Conservation (phyloP, 2,113 vertebrate species). For the Phodopus roborovskii region DNA sequence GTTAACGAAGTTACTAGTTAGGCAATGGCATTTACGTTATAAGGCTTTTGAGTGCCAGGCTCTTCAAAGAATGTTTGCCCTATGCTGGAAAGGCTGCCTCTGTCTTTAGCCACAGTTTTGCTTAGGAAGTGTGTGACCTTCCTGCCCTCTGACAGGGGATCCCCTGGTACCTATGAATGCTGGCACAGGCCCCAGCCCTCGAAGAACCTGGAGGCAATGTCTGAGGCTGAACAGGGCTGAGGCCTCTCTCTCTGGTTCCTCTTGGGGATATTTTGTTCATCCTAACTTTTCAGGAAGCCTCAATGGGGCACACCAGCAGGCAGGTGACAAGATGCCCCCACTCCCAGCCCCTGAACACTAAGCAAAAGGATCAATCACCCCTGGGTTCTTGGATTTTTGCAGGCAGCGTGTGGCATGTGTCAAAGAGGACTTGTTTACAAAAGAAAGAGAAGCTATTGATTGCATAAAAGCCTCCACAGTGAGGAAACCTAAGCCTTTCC, state of each 20-base stretch:
- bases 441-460: neutral
- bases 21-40: neutral
- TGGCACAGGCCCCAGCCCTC: neutral
- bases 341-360: neutral
- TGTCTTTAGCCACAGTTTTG: neutral
- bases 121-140: neutral
- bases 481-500: conserved; percentile 35
- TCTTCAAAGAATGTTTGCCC: neutral
- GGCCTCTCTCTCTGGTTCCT: neutral
- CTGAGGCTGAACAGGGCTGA: neutral
- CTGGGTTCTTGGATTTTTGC: neutral
- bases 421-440: neutral
- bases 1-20: neutral
- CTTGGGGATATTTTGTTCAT: neutral
- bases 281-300: neutral
- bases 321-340: accelerated
- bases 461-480: neutral
- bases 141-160: neutral
- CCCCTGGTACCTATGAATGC: neutral
- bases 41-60: neutral
- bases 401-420: neutral
- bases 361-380: neutral
- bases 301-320: neutral
- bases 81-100: neutral
- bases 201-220: neutral